A percentile compares a stretch with the other conserved stretches of the same genome.
phyloP scores from a whole-genome alignment of 2,113 vertebrate genomes.

The Caranx ignobilis region DNA sequence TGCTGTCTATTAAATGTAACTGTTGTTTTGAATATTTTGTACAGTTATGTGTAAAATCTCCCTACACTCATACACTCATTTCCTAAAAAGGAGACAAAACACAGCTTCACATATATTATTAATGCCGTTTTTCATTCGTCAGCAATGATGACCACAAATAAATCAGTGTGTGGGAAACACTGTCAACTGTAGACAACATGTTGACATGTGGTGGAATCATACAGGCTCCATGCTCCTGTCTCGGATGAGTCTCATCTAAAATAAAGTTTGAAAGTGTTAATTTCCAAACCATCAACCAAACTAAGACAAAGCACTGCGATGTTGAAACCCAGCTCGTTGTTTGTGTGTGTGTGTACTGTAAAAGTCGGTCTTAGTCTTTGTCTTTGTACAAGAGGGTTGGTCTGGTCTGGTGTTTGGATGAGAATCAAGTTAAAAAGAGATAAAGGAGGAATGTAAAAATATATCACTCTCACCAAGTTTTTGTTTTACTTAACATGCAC shows the following conservation, averaged over 20 bases:
- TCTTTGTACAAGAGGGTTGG: slow-evolving; percentile 18
- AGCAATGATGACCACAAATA: slow-evolving; percentile 4
- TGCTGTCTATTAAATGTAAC: too few species aligned
- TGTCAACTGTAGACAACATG: slow-evolving; percentile 11
- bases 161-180: slow-evolving; percentile 13
- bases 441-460: neutral
- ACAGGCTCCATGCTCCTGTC: slow-evolving; percentile 1
- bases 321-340: slow-evolving; percentile 4
- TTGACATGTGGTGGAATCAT: neutral
- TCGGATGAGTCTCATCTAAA: neutral
- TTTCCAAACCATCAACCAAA: neutral
- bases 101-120: too few species aligned
- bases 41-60: too few species aligned
- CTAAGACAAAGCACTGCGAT: neutral
- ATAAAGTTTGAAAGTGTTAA: neutral
- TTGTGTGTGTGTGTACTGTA: neutral
- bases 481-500: slow-evolving; percentile 30
- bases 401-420: neutral
- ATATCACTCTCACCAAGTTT: slow-evolving; percentile 18
- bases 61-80: too few species aligned
- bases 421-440: neutral
- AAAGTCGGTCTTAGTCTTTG: slow-evolving; percentile 27
- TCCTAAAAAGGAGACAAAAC: too few species aligned
- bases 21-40: too few species aligned
- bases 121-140: too few species aligned